These are phyloP conservation scores for Dromas ardeola DNA, from an alignment of 2,113 vertebrate species.

Conservation along the genomic window DNA sequence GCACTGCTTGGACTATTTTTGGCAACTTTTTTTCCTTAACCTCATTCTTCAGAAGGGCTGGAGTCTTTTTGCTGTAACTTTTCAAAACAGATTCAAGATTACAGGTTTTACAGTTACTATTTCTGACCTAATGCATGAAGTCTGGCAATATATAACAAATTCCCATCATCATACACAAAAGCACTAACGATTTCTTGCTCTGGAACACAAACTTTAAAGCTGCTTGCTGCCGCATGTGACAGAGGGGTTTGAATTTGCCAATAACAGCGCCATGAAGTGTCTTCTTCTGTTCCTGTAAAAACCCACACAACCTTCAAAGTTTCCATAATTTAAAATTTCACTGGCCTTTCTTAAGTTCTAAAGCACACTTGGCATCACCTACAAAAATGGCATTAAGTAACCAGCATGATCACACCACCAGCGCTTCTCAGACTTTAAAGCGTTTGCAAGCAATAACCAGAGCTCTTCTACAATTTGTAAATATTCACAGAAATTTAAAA, in stretches of 20 bases:
- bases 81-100: neutral
- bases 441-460: neutral
- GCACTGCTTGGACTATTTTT: neutral
- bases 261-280: neutral
- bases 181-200: neutral
- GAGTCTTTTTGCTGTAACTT: neutral
- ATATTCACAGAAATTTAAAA: neutral
- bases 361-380: neutral
- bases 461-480: neutral
- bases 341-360: neutral
- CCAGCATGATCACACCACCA: neutral
- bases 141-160: neutral
- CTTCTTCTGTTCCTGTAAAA: neutral
- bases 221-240: neutral
- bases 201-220: neutral
- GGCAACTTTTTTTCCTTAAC: neutral
- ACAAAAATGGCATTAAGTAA: neutral
- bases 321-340: neutral
- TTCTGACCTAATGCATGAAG: neutral
- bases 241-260: neutral
- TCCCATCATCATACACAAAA: neutral
- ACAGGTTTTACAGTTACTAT: neutral
- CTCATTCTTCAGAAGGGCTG: neutral
- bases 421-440: neutral
- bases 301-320: neutral